These are phyloP conservation scores for Australoheros scitulus DNA, from an alignment of 2,113 vertebrate genomes.

Conservation along the genomic window DNA sequence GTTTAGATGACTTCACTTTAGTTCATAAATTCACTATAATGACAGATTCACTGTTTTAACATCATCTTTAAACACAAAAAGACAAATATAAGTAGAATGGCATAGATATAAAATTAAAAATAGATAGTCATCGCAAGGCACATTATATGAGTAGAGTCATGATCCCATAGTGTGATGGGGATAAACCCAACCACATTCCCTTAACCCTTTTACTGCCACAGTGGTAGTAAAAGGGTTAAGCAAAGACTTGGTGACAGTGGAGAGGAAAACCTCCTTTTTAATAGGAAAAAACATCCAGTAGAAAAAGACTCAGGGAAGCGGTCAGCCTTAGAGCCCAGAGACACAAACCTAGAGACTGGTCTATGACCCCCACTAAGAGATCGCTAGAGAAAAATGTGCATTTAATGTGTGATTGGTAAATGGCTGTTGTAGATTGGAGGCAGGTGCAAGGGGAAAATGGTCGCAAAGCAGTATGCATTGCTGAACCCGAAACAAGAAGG, in stretches of 20 bases:
- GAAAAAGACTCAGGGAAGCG: neutral
- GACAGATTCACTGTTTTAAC: neutral
- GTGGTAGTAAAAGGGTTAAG: neutral
- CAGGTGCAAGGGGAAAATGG: too few relatives aligned
- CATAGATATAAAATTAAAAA: neutral
- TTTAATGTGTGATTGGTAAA: too few relatives aligned
- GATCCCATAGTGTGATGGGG: neutral
- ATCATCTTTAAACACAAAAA: neutral
- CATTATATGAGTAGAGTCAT: neutral
- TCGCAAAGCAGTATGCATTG: too few relatives aligned
- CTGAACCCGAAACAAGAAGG: too few relatives aligned
- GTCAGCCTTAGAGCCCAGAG: too few relatives aligned
- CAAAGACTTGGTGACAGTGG: neutral
- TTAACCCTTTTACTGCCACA: neutral
- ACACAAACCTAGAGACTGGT: too few relatives aligned
- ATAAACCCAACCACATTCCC: neutral
- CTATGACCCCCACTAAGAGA: too few relatives aligned
- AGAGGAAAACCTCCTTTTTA: neutral
- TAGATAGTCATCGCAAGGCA: too few relatives aligned
- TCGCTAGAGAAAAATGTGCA: too few relatives aligned
- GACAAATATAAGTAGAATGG: neutral
- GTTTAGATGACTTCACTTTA: neutral
- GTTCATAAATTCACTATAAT: neutral
- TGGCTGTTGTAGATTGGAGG: too few relatives aligned
- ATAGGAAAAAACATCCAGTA: neutral